A percentile compares a stretch with the other conserved stretches of the same genome.
Evolutionary conservation across 2,797 vertebrate genomes (phyloP).

Genomic region (Cirrhinus mrigala): DNA sequence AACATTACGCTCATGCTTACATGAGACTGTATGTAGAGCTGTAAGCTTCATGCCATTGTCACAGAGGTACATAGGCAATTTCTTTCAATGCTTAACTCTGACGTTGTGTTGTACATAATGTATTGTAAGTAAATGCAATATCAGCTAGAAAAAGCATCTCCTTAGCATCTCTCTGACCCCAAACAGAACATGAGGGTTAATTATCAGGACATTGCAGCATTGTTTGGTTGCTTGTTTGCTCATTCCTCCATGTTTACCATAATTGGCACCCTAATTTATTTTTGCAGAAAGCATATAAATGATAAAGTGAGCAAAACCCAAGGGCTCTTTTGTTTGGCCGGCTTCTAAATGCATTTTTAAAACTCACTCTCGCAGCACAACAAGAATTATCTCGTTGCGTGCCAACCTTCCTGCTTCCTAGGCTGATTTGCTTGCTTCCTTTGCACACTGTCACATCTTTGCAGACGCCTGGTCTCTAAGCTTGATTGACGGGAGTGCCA

Average conservation of each 20-base stretch:
- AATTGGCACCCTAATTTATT: conserved; percentile 37
- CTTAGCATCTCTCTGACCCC: neutral
- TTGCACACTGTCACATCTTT: conserved; percentile 17
- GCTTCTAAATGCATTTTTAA: neutral
- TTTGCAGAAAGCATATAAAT: conserved; percentile 31
- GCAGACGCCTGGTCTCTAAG: conserved; percentile 17
- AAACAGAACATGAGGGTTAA: conserved; percentile 10
- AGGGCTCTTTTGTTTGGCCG: conserved; percentile 26
- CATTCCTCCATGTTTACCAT: conserved; percentile 1
- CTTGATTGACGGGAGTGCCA: conserved; percentile 46
- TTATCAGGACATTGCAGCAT: conserved; percentile 15
- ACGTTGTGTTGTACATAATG: neutral
- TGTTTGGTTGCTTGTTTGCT: conserved; percentile 29
- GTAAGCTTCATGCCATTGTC: neutral
- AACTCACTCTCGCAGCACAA: conserved; percentile 23
- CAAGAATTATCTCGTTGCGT: conserved; percentile 31
- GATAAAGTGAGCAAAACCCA: conserved; percentile 32
- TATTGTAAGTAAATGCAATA: conserved; percentile 4
- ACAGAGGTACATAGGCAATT: neutral
- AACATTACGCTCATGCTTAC: neutral
- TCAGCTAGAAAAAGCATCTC: neutral
- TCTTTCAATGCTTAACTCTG: neutral
- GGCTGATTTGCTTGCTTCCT: conserved; percentile 35
- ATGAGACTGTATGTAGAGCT: neutral
- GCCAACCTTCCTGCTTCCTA: conserved; percentile 19